Evolutionary conservation across 2,797 vertebrate genomes (phyloP).

Genomic region (Limnodromus scolopaceus): DNA sequence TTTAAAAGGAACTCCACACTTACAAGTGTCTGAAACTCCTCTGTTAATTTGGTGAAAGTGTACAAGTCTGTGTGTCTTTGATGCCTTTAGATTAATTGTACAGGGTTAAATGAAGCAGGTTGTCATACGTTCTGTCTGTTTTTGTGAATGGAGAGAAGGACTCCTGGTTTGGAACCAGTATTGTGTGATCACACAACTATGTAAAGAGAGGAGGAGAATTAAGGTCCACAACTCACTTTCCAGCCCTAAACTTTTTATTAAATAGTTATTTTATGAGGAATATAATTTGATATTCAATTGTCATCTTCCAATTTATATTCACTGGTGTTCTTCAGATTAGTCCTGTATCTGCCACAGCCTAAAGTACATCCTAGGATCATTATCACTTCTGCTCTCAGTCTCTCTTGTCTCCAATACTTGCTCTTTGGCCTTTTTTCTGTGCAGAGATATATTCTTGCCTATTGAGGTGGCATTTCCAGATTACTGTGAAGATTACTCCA

Average conservation of each 20-base stretch:
- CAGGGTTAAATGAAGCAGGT: neutral
- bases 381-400: neutral
- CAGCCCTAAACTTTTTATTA: neutral
- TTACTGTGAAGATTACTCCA: neutral
- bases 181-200: rapidly evolving
- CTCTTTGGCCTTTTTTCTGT: neutral
- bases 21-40: neutral
- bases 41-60: neutral
- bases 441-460: neutral
- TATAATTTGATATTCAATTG: neutral
- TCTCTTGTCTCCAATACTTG: neutral
- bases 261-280: neutral
- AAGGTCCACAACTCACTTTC: neutral
- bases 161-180: neutral
- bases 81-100: neutral
- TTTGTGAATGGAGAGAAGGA: neutral
- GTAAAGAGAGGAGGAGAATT: neutral
- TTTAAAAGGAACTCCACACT: neutral
- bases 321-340: neutral
- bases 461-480: neutral
- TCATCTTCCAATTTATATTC: neutral
- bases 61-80: neutral
- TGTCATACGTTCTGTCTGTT: neutral
- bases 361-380: neutral
- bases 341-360: neutral